Base-by-base conservation (phyloP, 2,797 vertebrate species). In the Lycodopsis pacificus region DNA sequence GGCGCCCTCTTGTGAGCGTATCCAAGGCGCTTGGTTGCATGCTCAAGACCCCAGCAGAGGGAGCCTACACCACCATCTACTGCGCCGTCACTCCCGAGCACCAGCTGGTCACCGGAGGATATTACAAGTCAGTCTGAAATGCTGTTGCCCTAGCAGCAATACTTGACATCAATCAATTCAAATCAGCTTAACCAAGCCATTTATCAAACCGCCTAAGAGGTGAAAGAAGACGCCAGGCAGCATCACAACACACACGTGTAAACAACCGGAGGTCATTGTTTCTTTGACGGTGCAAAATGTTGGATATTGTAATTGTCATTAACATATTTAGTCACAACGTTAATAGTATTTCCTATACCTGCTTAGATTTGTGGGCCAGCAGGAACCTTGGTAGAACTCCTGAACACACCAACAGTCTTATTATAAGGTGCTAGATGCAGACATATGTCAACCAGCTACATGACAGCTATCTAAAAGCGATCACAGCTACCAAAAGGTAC, bases 21-120 rank as follows among this genome's bases (percentile, higher is more conserved):
- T 1, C 68, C 7, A 92, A 80, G 76, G 65, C n/a, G 3, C 81
- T 93, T 54, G 22, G 73, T 27, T 87, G 77, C 34, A 7, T 95
- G 69, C 0, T 92, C 14, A 94, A 81, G 77, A 94, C 88, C 1
- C 88, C 95, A 2, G 93, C 88, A 75, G 94, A 95, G 71, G 95
- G 95, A 49, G 94, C 94, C 25, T 80, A 80, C 71, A 94, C 93
- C 80, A 91, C 36, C 44, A 61, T 93, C 80, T 94, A 94, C 89
- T 95, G 93, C 80, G 15, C 63, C 3, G 74, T 95, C 54, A 93
- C 93, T 19, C 87, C 94, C 10, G 92, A 93, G 59, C 75, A 77
- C 57, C 84, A 93, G 76, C 64, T 95, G 78, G 49, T 66, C 8
- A 92, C 83, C 0, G 93, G 95, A 58, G 91, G 92, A 66, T 87